Percentiles rank a stretch among this genome's conserved stretches.
phyloP scores from a whole-genome alignment of 2,797 vertebrate species.

The Telmatherina bonti region DNA sequence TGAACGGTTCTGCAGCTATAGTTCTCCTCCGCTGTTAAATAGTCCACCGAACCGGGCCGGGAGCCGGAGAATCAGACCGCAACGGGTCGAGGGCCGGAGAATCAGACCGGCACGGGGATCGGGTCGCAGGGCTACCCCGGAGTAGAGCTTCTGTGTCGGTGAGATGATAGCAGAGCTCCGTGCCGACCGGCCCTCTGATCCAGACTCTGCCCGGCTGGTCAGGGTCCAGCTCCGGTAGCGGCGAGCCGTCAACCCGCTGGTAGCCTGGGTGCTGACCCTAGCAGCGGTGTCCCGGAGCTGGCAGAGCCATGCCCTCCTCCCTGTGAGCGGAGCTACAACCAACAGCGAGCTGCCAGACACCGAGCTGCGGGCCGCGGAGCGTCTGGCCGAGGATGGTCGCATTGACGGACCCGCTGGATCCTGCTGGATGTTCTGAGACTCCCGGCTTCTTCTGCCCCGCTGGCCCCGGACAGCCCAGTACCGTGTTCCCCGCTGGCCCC shows the following conservation, averaged over 20 bases:
- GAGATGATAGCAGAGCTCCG: conserved; percentile 5
- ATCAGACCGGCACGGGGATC: neutral
- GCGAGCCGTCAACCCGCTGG: neutral
- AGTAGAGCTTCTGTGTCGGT: neutral
- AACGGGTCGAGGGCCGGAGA: neutral
- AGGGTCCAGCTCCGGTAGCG: neutral
- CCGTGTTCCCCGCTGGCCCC: too few species aligned
- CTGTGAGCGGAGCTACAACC: conserved; percentile 21
- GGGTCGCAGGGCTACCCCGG: neutral
- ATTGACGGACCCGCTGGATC: conserved; percentile 44
- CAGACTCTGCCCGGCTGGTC: neutral
- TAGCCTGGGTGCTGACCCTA: conserved; percentile 20
- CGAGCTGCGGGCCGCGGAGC: conserved; percentile 41
- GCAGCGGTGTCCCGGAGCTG: neutral
- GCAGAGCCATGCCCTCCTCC: conserved; percentile 15
- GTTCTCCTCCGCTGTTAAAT: conserved; percentile 40
- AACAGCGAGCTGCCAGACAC: conserved; percentile 13
- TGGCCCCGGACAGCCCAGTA: conserved; percentile 16
- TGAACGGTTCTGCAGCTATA: conserved; percentile 46
- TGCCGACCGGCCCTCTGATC: conserved; percentile 19
- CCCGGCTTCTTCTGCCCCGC: conserved; percentile 6
- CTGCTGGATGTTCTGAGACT: conserved; percentile 39
- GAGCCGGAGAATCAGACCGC: neutral
- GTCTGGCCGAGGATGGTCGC: conserved; percentile 59
- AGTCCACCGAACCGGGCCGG: conserved; percentile 15